phyloP scores from a whole-genome alignment of 2,797 vertebrate species.

The Salarias fasciatus region DNA sequence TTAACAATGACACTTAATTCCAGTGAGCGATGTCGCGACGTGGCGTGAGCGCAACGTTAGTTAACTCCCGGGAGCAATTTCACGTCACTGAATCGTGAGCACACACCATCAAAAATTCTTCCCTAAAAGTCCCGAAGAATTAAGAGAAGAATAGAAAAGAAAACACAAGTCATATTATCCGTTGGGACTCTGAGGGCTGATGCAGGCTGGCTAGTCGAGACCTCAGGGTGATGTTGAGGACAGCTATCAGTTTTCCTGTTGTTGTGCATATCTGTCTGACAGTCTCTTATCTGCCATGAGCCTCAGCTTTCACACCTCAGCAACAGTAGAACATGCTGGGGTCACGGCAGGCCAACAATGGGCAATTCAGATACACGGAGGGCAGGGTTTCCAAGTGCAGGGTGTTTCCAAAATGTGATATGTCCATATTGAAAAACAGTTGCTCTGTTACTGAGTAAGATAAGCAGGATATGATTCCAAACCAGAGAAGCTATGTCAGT shows the following conservation, averaged over 20 bases:
- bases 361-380: constrained; percentile 7
- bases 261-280: constrained; percentile 27
- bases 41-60: constrained; percentile 14
- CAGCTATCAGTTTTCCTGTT: constrained; percentile 38
- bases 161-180: background rate
- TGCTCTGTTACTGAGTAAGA: constrained; percentile 14
- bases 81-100: background rate
- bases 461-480: constrained; percentile 9
- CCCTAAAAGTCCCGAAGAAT: background rate
- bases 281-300: constrained; percentile 41
- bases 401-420: constrained; percentile 40
- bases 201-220: constrained; percentile 10
- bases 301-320: constrained; percentile 40
- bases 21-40: constrained; percentile 27
- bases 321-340: constrained; percentile 23
- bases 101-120: background rate
- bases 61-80: background rate
- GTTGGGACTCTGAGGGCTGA: constrained; percentile 1
- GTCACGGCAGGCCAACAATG: constrained; percentile 43
- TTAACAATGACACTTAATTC: constrained; percentile 50
- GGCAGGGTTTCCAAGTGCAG: constrained; percentile 24
- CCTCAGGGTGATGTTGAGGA: constrained; percentile 29
- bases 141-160: background rate
- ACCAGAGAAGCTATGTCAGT: background rate
- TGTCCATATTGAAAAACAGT: constrained; percentile 15